Conservation (phyloP, 1,140 invertebrate genomes). For the Cyphomyrmex costatus region DNA sequence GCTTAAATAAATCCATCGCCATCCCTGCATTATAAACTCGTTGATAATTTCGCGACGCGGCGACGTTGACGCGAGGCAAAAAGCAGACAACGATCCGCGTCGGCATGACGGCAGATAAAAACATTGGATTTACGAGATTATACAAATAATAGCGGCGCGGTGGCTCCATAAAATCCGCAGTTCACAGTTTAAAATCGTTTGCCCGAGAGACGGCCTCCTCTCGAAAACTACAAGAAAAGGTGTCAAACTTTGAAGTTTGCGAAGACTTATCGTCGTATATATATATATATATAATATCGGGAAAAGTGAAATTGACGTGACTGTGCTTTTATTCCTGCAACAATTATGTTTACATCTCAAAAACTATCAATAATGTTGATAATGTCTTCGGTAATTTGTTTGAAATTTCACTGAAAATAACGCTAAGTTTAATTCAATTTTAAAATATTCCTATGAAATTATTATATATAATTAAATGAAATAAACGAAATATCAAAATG, state of each 20-base stretch:
- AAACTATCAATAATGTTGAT: too few relatives aligned
- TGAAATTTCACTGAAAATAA: neutral
- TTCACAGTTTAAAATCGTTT: constrained; percentile 25
- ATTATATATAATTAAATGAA: neutral
- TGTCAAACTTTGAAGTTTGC: constrained; percentile 19
- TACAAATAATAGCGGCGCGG: constrained; percentile 38
- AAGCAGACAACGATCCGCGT: constrained; percentile 21
- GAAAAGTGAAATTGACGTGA: neutral
- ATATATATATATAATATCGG: neutral
- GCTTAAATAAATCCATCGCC: constrained; percentile 41
- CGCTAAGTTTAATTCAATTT: neutral
- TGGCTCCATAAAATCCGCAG: constrained; percentile 37
- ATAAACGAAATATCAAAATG: neutral
- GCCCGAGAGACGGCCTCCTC: neutral
- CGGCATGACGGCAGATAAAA: constrained; percentile 29
- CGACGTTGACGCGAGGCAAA: constrained; percentile 28
- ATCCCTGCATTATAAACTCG: constrained; percentile 40
- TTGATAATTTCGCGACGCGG: constrained; percentile 11
- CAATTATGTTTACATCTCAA: neutral
- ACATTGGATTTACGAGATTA: constrained; percentile 49
- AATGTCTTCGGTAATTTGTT: neutral
- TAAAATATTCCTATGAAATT: neutral
- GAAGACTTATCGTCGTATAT: neutral
- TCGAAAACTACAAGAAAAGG: neutral
- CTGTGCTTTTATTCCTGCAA: neutral